These are phyloP conservation scores for Cosmopolites sordidus DNA, from an alignment of 2,888 invertebrate genomes.

Conservation along the genomic window DNA sequence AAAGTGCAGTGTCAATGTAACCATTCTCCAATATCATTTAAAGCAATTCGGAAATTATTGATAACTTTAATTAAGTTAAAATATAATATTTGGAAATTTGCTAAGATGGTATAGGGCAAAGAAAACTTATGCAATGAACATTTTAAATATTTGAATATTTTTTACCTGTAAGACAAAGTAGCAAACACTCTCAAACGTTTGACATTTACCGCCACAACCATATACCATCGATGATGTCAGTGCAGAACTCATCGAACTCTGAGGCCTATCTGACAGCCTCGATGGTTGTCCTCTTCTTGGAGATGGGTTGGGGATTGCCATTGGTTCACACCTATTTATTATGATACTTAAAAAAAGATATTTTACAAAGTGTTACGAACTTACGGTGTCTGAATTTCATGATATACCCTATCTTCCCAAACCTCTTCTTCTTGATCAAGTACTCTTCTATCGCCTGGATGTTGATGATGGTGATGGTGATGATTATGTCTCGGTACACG, in stretches of 20 bases:
- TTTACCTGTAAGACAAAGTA: slow-evolving; percentile 64
- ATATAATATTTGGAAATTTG: too few species aligned
- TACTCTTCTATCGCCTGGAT: slow-evolving; percentile 33
- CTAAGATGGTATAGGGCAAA: too few species aligned
- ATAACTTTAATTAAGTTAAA: too few species aligned
- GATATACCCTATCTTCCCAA: slow-evolving; percentile 37
- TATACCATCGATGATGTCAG: slow-evolving; percentile 55
- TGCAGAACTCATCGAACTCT: slow-evolving; percentile 45
- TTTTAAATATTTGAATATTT: not conserved
- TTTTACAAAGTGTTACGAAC: too few species aligned
- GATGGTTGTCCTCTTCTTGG: slow-evolving; percentile 29
- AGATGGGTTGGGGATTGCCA: not conserved
- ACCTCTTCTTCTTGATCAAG: slow-evolving; percentile 34
- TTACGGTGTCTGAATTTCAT: slow-evolving; percentile 39
- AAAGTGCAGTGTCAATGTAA: too few species aligned
- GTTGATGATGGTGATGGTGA: slow-evolving; percentile 23
- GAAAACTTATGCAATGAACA: too few species aligned
- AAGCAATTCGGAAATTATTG: too few species aligned
- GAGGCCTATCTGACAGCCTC: slow-evolving; percentile 40
- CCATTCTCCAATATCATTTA: too few species aligned
- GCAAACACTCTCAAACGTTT: slow-evolving; percentile 67
- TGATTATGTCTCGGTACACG: slow-evolving; percentile 27
- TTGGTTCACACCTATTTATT: not conserved
- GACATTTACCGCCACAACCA: slow-evolving; percentile 66
- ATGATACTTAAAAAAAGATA: too few species aligned